Percentiles rank a stretch among this genome's conserved stretches.
Evolutionary conservation across 2,797 vertebrate genomes (phyloP).

Genomic region (Anniella stebbinsi): DNA sequence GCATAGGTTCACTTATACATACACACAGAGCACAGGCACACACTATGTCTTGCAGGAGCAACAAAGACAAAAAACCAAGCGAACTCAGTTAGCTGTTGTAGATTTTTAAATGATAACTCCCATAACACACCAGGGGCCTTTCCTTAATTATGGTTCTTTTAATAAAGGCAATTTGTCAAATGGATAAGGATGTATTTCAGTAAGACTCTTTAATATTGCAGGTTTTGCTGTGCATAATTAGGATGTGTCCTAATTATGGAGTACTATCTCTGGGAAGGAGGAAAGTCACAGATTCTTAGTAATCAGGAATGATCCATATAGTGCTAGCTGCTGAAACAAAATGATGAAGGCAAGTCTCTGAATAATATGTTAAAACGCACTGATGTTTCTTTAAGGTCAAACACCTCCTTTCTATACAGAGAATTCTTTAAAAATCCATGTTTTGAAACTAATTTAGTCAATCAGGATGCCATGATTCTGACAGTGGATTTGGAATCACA

Average conservation of each 20-base stretch:
- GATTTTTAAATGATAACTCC: slow-evolving; percentile 9
- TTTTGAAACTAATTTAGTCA: slow-evolving; percentile 13
- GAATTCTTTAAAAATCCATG: neutral
- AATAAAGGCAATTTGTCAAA: slow-evolving; percentile 27
- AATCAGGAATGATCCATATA: neutral
- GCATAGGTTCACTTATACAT: neutral
- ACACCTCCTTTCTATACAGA: neutral
- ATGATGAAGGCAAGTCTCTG: neutral
- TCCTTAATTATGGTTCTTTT: slow-evolving; percentile 36
- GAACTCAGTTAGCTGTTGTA: neutral
- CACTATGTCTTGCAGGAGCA: neutral
- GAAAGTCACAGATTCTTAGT: neutral
- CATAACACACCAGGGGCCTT: neutral
- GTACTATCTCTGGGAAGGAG: neutral
- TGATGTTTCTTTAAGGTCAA: slow-evolving; percentile 6
- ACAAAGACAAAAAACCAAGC: neutral
- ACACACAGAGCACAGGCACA: neutral
- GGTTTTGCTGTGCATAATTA: slow-evolving; percentile 10
- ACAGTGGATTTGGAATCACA: neutral
- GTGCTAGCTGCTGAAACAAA: neutral
- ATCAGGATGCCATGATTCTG: neutral
- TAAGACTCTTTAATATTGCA: slow-evolving; percentile 8
- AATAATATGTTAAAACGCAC: neutral
- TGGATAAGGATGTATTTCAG: slow-evolving; percentile 18
- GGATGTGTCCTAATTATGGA: slow-evolving; percentile 6